Base-by-base conservation (phyloP, 2,113 vertebrate genomes). In the Atractosteus spatula region DNA sequence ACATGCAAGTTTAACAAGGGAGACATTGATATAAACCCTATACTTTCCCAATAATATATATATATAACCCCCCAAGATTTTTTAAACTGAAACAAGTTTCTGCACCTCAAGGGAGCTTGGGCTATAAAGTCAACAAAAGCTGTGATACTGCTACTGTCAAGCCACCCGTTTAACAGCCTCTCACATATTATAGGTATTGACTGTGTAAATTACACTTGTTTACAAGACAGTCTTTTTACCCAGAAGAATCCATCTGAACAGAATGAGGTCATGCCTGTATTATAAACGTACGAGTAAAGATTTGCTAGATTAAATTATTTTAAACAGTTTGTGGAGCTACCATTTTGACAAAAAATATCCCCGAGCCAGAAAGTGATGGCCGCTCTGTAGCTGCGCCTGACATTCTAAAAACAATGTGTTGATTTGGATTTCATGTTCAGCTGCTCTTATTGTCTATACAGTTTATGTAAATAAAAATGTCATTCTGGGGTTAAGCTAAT, bases 251-350 rank as follows among this genome's bases (percentile, higher is more conserved):
- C 78, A 55, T 85, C 82, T 79, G 72, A 80, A 88, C 88, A 89
- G 88, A 91, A 91, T 81, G 87, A 89, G 88, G 88, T 89, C 87
- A 89, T 84, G 86, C 85, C 85, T 87, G 85, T 82, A 86, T 88
- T 88, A 89, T 86, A 84, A 89, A 86, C 82, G 80, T 78, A 88
- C 86, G 80, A 88, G 80, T 86, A 85, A 85, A 87, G 86, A 89
- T 86, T 84, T 71, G 44, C 78, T 68, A 84, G 84, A 87, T 85
- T 81, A 80, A 81, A 88, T 86, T 86, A 85, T 87, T 83, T 89
- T 79, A 84, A 85, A 83, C 81, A 44, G 78, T 82, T 86, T 80
- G 76, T 82, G 8, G 70, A 61, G 81, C 84, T 70, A 56, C 77
- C 83, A 83, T 84, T 84, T 82, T 85, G 87, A 89, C 88, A 89